These are phyloP conservation scores for Prietella phreatophila DNA, from an alignment of 2,113 vertebrate species.

Conservation along the genomic window DNA sequence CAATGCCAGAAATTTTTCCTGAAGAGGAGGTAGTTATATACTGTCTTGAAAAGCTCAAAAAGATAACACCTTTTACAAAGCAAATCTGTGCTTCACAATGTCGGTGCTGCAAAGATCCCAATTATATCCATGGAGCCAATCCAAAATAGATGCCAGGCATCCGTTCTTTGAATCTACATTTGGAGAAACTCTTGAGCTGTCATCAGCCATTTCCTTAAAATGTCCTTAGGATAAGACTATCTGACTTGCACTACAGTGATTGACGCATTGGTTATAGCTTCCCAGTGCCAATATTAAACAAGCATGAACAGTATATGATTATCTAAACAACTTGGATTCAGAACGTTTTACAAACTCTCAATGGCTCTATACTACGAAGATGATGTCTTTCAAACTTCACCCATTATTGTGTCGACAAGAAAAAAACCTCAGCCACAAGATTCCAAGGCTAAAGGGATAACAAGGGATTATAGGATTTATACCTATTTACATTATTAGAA, in stretches of 20 bases:
- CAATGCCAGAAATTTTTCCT: constrained; percentile 12
- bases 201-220: not conserved
- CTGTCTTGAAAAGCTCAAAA: not conserved
- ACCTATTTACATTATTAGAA: no score
- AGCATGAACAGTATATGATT: not conserved
- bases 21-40: not conserved
- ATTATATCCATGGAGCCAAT: not conserved
- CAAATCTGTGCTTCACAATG: not conserved
- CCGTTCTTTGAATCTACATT: not conserved
- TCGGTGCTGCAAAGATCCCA: not conserved
- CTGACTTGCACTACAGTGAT: not conserved
- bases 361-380: not conserved
- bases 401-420: not conserved
- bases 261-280: not conserved
- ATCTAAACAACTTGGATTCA: not conserved
- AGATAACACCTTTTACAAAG: constrained; percentile 9
- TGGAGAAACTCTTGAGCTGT: not conserved
- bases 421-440: not conserved
- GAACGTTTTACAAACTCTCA: not conserved
- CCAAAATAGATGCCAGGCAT: not conserved
- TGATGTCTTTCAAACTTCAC: not conserved
- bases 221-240: not conserved
- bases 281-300: not conserved
- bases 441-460: not conserved
- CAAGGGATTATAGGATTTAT: not conserved